A percentile compares a stretch with the other conserved stretches of the same genome.
Evolutionary conservation across 2,888 invertebrate species (phyloP).

Genomic region (Patella depressa): DNA sequence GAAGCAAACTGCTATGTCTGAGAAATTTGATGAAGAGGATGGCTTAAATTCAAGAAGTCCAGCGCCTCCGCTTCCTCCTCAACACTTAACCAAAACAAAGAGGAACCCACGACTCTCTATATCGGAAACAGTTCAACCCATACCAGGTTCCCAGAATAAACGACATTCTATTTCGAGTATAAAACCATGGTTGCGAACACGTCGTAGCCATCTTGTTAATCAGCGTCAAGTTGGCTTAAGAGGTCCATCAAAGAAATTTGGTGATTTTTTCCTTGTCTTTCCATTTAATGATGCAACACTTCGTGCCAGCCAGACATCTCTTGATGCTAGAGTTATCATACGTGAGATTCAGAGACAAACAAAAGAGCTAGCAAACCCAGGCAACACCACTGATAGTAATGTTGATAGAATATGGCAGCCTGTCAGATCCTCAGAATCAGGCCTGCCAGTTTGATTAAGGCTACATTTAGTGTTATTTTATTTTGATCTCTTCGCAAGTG

Average conservation of each 20-base stretch:
- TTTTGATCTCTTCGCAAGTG: no score
- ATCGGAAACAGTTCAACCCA: conserved; percentile 2
- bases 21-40: neutral
- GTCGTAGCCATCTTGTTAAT: conserved; percentile 22
- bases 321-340: conserved; percentile 58
- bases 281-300: conserved; percentile 74
- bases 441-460: no score
- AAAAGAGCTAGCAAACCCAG: conserved; percentile 32
- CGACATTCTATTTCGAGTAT: neutral
- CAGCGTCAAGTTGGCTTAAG: conserved; percentile 26
- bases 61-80: neutral
- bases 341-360: conserved; percentile 56
- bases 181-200: conserved; percentile 13
- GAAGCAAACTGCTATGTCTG: neutral
- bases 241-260: conserved; percentile 73
- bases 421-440: neutral
- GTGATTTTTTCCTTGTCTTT: conserved; percentile 84
- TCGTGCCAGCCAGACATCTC: conserved; percentile 43
- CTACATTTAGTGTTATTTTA: no score
- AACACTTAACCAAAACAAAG: neutral
- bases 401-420: neutral
- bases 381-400: neutral
- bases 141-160: conserved; percentile 6
- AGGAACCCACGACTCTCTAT: conserved; percentile 12
- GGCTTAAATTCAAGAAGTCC: neutral